Evolutionary conservation across 1,140 invertebrate genomes (phyloP).

Genomic region (Calycopis cecrops): DNA sequence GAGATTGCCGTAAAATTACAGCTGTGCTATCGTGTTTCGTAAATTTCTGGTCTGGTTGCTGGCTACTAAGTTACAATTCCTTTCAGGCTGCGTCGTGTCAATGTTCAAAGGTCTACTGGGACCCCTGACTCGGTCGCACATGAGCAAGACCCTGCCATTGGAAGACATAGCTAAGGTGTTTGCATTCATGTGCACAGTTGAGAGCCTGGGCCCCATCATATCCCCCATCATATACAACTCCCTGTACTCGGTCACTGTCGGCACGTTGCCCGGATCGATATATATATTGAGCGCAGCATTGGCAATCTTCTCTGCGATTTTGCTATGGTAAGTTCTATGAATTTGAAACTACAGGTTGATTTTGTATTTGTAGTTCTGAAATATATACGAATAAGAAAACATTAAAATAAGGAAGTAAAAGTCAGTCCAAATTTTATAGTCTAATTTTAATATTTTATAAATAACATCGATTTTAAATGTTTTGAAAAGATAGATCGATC

Average conservation of each 20-base stretch:
- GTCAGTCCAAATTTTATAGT: no score
- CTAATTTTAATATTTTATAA: no score
- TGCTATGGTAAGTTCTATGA: constrained; percentile 68
- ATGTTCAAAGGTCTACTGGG: constrained; percentile 75
- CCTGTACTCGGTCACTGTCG: constrained; percentile 76
- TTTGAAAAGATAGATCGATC: no score
- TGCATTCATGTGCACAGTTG: constrained; percentile 77
- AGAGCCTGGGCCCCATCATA: constrained; percentile 77
- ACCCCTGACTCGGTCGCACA: constrained; percentile 78
- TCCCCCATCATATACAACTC: constrained; percentile 77
- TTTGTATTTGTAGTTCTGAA: no score
- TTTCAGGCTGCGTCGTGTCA: constrained; percentile 66
- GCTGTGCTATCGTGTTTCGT: no score
- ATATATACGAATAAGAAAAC: no score
- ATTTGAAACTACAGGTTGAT: no score
- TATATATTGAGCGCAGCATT: constrained; percentile 73
- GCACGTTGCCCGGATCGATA: constrained; percentile 72
- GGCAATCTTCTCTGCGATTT: constrained; percentile 46
- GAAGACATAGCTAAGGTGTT: constrained; percentile 81
- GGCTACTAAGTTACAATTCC: background rate
- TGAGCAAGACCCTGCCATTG: constrained; percentile 79
- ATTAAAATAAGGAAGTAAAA: no score
- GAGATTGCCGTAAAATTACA: no score
- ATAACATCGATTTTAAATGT: no score
- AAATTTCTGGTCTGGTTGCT: background rate